A percentile compares a stretch with the other conserved stretches of the same genome.
These are phyloP conservation scores for Meteorus cinctellus DNA, from an alignment of 2,888 invertebrate genomes.

Conservation along the genomic window DNA sequence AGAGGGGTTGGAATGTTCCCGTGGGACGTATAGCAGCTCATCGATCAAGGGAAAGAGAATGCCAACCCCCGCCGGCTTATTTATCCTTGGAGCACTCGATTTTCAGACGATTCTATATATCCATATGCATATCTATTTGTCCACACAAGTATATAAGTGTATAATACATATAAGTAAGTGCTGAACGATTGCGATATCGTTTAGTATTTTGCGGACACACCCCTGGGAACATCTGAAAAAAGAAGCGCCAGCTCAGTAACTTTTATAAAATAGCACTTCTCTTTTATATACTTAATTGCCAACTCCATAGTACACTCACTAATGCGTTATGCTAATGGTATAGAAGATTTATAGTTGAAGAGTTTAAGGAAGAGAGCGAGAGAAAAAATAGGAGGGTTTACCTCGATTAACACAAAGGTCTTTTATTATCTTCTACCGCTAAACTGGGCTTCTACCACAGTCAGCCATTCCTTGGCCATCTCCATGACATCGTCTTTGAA, in stretches of 20 bases:
- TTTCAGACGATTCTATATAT: neutral
- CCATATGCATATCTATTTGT: neutral
- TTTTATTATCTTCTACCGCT: neutral
- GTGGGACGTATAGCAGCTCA: constrained; percentile 54
- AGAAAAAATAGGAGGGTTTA: constrained; percentile 48
- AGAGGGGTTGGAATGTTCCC: constrained; percentile 46
- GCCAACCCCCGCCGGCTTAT: constrained; percentile 44
- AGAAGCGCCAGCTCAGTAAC: constrained; percentile 38
- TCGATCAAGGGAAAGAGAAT: constrained; percentile 59
- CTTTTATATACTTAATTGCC: constrained; percentile 63
- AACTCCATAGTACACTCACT: constrained; percentile 58
- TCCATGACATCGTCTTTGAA: constrained; percentile 8
- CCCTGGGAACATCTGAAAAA: constrained; percentile 43
- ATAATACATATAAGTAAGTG: constrained; percentile 32
- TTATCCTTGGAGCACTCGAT: constrained; percentile 12
- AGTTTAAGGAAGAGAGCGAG: constrained; percentile 49
- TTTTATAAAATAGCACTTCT: constrained; percentile 56
- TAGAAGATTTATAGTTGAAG: constrained; percentile 57
- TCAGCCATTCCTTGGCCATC: neutral
- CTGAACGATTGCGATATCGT: constrained; percentile 39
- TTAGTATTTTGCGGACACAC: constrained; percentile 28
- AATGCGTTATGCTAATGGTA: constrained; percentile 67
- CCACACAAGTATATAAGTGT: neutral
- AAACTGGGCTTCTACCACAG: neutral
- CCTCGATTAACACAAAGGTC: constrained; percentile 55